Evolutionary conservation across 1,140 invertebrate species (phyloP), one percentile per base, ranked within the genome.

Genomic region (Chionoecetes opilio): DNA sequence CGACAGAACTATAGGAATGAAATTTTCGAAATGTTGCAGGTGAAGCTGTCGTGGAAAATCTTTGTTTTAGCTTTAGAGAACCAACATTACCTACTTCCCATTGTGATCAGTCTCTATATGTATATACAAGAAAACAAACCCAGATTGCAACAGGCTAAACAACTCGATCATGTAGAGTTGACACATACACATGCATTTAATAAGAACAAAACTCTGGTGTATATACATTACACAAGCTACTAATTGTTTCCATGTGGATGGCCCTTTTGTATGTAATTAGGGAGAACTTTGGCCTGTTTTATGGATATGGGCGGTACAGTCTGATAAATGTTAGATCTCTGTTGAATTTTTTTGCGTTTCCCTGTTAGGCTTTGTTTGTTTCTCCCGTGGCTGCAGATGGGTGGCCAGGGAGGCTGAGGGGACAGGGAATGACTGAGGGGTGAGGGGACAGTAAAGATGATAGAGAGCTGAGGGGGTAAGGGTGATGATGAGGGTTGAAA

Each of bases 281-380:
- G 63, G 26, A 75, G 63, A 75, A 75, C 6, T 75, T n/a, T 75
- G n/a, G 63, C n/a, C 63, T 75, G 63, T 75, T 75, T 75, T 75
- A 17, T n/a, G n/a, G 63, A 75, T 75, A 21, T 75, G 8, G n/a
- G 3, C n/a, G 63, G 11, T 75, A 21, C 63, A n/a, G 63, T 26
- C n/a, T 5, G 26, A 75, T 75, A 75, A n/a, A 26, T 75, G 63
- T 26, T 75, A 75, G 63, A 75, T 75, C 63, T 75, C 21, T 75
- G 63, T 75, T n/a, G 63, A 75, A 17, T 75, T 75, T 21, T n/a
- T 11, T 17, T n/a, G 63, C 26, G 63, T 75, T 75, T 75, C 63
- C n/a, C 63, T 21, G 21, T 75, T 75, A 21, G 63, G 21, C 63
- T 75, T 75, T 75, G n/a, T n/a, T 75, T 1, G 21, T n/a, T n/a